Evolutionary conservation across 2,797 vertebrate species (phyloP).

Genomic region (Monodelphis domestica): DNA sequence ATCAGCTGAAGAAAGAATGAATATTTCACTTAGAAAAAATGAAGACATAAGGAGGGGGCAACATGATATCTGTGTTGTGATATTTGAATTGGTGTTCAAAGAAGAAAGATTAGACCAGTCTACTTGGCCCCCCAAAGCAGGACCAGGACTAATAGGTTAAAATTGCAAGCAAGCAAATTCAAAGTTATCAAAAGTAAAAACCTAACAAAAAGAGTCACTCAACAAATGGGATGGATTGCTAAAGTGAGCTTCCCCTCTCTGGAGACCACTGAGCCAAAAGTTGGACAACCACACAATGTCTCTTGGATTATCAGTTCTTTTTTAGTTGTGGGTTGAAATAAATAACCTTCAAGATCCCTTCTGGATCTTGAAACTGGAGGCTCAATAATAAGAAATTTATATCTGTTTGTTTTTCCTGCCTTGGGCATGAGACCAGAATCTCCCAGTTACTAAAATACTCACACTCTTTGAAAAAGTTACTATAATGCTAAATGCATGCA

Average conservation of each 20-base stretch:
- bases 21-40: not conserved
- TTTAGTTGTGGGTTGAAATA: not conserved
- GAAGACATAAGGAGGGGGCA: not conserved
- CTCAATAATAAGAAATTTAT: not conserved
- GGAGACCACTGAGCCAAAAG: not conserved
- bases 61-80: not conserved
- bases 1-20: not conserved
- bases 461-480: too few species aligned
- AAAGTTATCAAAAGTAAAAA: not conserved
- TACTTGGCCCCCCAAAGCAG: not conserved
- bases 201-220: too few species aligned
- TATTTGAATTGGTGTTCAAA: not conserved
- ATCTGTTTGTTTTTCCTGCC: not conserved
- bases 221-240: not conserved
- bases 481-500: not conserved
- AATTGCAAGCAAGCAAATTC: not conserved
- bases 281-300: too few species aligned
- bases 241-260: not conserved
- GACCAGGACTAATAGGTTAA: not conserved
- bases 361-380: not conserved
- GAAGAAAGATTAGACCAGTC: not conserved
- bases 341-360: not conserved
- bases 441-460: too few species aligned
- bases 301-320: not conserved
- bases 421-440: not conserved